phyloP scores from a whole-genome alignment of 2,113 vertebrate genomes.

The Dromiciops gliroides region DNA sequence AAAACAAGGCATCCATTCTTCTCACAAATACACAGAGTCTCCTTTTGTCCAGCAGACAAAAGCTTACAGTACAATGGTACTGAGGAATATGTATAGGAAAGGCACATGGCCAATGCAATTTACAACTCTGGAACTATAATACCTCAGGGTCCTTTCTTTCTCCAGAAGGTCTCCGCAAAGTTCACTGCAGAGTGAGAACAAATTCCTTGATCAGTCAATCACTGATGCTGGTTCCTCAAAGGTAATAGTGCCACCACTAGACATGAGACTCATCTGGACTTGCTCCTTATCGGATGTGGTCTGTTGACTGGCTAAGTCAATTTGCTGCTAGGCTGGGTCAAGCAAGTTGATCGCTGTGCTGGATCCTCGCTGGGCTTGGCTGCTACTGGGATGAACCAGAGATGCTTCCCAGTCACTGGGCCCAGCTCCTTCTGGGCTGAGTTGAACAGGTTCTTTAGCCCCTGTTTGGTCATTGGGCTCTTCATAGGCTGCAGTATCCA shows the following conservation, averaged over 20 bases:
- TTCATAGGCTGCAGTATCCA: background rate
- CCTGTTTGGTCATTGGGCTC: background rate
- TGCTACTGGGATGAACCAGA: background rate
- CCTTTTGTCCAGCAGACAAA: background rate
- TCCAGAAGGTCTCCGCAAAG: background rate
- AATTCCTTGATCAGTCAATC: too few species aligned
- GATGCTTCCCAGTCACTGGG: background rate
- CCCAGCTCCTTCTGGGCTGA: background rate
- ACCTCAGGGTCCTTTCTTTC: background rate
- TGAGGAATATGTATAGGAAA: background rate
- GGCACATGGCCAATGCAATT: background rate
- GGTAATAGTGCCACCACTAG: too few species aligned
- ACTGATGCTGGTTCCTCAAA: too few species aligned
- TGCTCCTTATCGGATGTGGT: background rate
- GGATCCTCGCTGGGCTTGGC: background rate
- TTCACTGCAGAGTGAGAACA: too few species aligned
- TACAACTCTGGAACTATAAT: background rate
- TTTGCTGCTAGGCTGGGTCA: background rate
- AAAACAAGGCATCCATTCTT: background rate
- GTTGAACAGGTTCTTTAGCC: background rate
- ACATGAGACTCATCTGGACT: background rate
- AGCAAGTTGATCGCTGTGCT: background rate
- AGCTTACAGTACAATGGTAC: background rate
- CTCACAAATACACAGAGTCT: background rate
- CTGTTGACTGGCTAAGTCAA: background rate